Evolutionary conservation across 2,113 vertebrate genomes (phyloP).

Genomic region (Polyodon spathula): DNA sequence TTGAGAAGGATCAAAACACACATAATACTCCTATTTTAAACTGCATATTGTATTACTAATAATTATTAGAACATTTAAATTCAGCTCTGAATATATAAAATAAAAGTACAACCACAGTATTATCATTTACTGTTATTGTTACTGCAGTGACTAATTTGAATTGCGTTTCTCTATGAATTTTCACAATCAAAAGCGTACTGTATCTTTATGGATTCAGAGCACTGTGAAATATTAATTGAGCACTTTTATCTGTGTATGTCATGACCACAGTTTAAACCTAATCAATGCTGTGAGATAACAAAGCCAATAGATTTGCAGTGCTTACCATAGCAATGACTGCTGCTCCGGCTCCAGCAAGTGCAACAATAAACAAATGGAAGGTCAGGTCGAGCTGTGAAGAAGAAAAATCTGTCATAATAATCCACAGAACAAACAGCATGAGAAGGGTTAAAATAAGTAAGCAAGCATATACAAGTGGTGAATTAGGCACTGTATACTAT

Average conservation of each 20-base stretch:
- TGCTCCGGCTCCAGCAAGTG: conserved; percentile 91
- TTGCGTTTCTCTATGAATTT: too few species aligned
- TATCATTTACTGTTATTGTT: background rate
- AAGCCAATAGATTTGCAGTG: background rate
- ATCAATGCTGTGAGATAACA: background rate
- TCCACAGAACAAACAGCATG: too few species aligned
- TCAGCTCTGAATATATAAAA: background rate
- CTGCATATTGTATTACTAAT: background rate
- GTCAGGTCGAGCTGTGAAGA: conserved; percentile 86
- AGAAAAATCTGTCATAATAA: conserved; percentile 15
- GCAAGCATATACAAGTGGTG: too few species aligned
- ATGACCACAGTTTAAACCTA: background rate
- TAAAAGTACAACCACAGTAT: background rate
- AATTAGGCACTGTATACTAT: too few species aligned
- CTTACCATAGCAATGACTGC: conserved; percentile 97
- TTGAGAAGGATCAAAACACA: too few species aligned
- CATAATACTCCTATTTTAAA: too few species aligned
- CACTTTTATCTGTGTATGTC: background rate
- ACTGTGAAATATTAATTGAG: background rate
- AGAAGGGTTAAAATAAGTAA: too few species aligned
- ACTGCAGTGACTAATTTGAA: background rate
- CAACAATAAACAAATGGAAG: conserved; percentile 95
- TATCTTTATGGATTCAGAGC: conserved; percentile 2
- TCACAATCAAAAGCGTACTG: background rate
- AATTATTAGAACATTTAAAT: background rate